Percentiles rank a stretch among this genome's conserved stretches.
phyloP scores from a whole-genome alignment of 2,113 vertebrate genomes.

The Aix galericulata region DNA sequence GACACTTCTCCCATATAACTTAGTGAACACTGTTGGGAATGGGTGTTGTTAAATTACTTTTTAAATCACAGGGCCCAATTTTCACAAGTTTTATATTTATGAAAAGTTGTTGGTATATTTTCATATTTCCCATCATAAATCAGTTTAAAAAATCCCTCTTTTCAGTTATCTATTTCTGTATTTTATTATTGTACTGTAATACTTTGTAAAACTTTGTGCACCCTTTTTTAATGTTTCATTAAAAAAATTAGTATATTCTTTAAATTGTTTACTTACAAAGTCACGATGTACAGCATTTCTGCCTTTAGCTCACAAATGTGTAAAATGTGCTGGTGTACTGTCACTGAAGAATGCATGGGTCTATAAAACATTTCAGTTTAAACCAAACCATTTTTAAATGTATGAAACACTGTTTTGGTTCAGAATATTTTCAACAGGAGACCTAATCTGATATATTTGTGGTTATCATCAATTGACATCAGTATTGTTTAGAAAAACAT shows the following conservation, averaged over 20 bases:
- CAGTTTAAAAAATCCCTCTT: slow-evolving; percentile 43
- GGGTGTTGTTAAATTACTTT: slow-evolving; percentile 33
- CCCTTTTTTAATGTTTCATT: slow-evolving; percentile 54
- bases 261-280: slow-evolving; percentile 60
- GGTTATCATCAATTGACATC: slow-evolving; percentile 42
- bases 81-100: slow-evolving; percentile 52
- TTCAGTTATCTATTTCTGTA: slow-evolving; percentile 62
- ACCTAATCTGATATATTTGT: slow-evolving; percentile 54
- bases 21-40: slow-evolving; percentile 54
- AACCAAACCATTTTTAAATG: slow-evolving; percentile 66
- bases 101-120: slow-evolving; percentile 59
- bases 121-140: slow-evolving; percentile 65
- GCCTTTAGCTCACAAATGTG: slow-evolving; percentile 58
- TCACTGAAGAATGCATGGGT: slow-evolving; percentile 60
- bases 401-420: slow-evolving; percentile 67
- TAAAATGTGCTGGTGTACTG: slow-evolving; percentile 54
- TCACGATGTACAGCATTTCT: slow-evolving; percentile 56
- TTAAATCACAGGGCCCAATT: slow-evolving; percentile 42
- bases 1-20: not conserved
- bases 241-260: slow-evolving; percentile 48
- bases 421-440: slow-evolving; percentile 48
- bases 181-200: slow-evolving; percentile 71
- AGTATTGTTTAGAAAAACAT: not conserved
- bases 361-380: slow-evolving; percentile 51
- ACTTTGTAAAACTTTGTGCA: slow-evolving; percentile 61